Base-by-base conservation (phyloP, 2,888 invertebrate genomes). In the Acrobasis suavella region DNA sequence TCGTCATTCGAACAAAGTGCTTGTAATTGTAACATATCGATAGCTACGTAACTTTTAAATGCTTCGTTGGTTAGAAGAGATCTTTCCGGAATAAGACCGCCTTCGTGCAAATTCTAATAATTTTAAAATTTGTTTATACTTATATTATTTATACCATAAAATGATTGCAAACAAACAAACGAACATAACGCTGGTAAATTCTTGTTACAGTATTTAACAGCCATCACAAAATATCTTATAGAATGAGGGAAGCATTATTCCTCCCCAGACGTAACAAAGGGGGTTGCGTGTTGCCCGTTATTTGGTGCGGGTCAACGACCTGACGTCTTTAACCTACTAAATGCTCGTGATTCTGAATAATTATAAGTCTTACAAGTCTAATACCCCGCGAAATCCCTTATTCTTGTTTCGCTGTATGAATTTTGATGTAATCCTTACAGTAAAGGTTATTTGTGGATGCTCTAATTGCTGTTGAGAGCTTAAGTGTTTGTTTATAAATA, bases 261-360 rank as follows among this genome's bases (percentile, higher is more conserved):
- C 10, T 59, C 1, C 55, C 55, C 54, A 38, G 59, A 38, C 58
- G 51, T 52, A 49, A 54, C 46, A 37, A 32, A 9, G 22, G 50
- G 55, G 58, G 49, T 65, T 63, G 65, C 65, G 65, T 65, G 65
- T 46, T 62, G 8, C 39, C 8, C 12, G 61, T 51, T 65, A 63
- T 63, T 65, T 65, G 50, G 60, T 32, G 9, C 58, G 58, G 62
- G 61, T 58, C 65, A 58, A 52, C 39, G 63, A 63, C 60, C 65
- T 42, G 17, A 46, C 32, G 61, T 61, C 60, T 61, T 61, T 61
- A 61, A 60, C 60, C 61, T 50, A 55, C 39, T 55, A 39, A 52
- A 55, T 39, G 38, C 16, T 55, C 39, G 38, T 39, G 10, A 55
- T 55, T 55, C 46, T 46, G 46, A 46, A 46, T 46, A 46, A 46